These are phyloP conservation scores for Oasisia sp. DNA, from an alignment of 2,888 invertebrate species.

Conservation along the genomic window DNA sequence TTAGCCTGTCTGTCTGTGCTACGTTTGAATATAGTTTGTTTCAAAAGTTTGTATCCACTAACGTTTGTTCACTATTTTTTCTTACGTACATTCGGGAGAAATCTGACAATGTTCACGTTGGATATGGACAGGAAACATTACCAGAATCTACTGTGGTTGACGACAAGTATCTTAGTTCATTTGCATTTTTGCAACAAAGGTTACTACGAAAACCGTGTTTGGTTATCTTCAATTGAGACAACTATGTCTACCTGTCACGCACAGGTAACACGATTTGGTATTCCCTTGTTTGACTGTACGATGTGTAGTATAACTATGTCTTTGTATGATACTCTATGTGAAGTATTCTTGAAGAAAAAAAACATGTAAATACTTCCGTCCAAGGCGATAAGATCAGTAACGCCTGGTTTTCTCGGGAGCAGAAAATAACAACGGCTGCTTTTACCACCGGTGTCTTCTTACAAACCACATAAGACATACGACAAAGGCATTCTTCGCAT, in stretches of 20 bases:
- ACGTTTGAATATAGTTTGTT: background rate
- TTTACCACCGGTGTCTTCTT: background rate
- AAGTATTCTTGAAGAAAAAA: background rate
- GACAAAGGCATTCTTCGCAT: background rate
- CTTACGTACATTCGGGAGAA: background rate
- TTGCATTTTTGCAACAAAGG: background rate
- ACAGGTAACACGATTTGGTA: background rate
- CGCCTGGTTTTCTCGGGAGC: background rate
- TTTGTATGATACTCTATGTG: background rate
- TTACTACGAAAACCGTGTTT: background rate
- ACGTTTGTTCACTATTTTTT: too few species aligned
- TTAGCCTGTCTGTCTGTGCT: background rate
- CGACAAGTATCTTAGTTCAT: background rate
- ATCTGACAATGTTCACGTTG: background rate
- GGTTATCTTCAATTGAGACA: background rate
- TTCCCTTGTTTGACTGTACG: background rate
- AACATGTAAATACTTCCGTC: background rate
- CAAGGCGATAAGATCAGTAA: background rate
- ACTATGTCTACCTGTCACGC: background rate
- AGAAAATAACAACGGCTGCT: background rate
- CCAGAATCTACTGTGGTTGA: background rate
- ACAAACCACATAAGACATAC: background rate
- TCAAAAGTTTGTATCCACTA: background rate
- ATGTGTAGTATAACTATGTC: background rate
- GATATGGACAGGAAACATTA: too few species aligned